Evolutionary conservation across 2,888 invertebrate species (phyloP).

Genomic region (Plagodis dolabraria): DNA sequence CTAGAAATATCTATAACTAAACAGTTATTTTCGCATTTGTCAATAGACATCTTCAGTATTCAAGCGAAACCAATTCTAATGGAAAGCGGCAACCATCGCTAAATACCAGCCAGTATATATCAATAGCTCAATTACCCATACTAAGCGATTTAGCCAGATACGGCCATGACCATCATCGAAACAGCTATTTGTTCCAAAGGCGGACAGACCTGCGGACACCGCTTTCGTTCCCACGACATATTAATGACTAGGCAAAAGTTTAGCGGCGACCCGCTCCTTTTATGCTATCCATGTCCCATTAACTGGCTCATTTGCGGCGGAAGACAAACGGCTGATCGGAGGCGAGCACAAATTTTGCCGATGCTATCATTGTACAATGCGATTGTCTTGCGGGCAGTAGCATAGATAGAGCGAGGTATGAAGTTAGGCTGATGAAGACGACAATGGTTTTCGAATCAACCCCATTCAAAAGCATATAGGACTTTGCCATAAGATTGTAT

Average conservation of each 20-base stretch:
- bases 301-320: slow-evolving; percentile 81
- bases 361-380: slow-evolving; percentile 67
- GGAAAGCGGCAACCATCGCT: background rate
- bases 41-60: no score
- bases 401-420: slow-evolving; percentile 3
- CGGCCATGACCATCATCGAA: slow-evolving; percentile 30
- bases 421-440: background rate
- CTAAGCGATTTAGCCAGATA: slow-evolving; percentile 20
- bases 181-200: slow-evolving; percentile 38
- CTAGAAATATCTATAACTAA: no score
- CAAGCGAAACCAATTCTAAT: background rate
- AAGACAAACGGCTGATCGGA: slow-evolving; percentile 77
- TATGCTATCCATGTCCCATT: slow-evolving; percentile 66
- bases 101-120: slow-evolving; percentile 4
- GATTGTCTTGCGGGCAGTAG: slow-evolving; percentile 14
- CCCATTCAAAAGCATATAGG: no score
- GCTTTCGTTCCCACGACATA: slow-evolving; percentile 72
- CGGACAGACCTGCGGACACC: slow-evolving; percentile 29
- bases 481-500: no score
- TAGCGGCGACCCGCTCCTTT: slow-evolving; percentile 69
- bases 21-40: no score
- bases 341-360: slow-evolving; percentile 80
- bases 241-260: slow-evolving; percentile 80
- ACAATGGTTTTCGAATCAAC: no score
- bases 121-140: slow-evolving; percentile 20